Base-by-base conservation (phyloP, 2,888 invertebrate genomes). In the Listrodromus nycthemerus region DNA sequence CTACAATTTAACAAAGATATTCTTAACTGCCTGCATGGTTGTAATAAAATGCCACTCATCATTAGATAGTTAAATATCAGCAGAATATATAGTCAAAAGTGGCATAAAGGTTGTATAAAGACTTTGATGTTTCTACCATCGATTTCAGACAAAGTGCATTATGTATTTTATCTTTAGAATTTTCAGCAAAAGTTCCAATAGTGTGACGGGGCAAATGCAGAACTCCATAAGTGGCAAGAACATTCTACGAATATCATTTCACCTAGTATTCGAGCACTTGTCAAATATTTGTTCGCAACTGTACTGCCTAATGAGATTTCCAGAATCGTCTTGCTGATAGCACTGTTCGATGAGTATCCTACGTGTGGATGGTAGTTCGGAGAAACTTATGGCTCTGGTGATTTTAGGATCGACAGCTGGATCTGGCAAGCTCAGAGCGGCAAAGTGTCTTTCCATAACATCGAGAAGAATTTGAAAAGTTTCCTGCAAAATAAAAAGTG, bases 401-500 rank as follows among this genome's bases (percentile, higher is more conserved):
- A 91, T 85, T 80, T 86, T 90, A 8, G 67, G 74, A 80, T 91
- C 86, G 41, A 63, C 30, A 2, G 85, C 77, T 7, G 85, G 76
- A 79, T 90, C 89, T 13, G 86, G 83, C 37, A 88, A 71, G 65
- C 80, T 89, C 37, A 90, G 76, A 3, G 87, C 86, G 45, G 89
- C 89, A n/a, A 90, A 90, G 37, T 87, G 86, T 55, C 85, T 87
- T 85, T 92, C 91, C 91, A 91, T 91, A 86, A 88, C 86, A 88
- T 86, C 67, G n/a, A 89, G 63, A 33, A 86, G 70, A 73, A 84
- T 71, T 70, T 85, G 77, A 79, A 80, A 84, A 8, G 77, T 70
- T 61, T 88, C 86, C 84, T 86, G 79, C 66, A 61, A 50, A 66
- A 63, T 30, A 58, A 2, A 13, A 66, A 30, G 37, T 69, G 48